A percentile compares a stretch with the other conserved stretches of the same genome.
These are phyloP conservation scores for Aurelia aurita complex sp. Pacific DNA, from an alignment of 30 jellyfish, hydroid and myxozoan species.

Conservation along the genomic window DNA sequence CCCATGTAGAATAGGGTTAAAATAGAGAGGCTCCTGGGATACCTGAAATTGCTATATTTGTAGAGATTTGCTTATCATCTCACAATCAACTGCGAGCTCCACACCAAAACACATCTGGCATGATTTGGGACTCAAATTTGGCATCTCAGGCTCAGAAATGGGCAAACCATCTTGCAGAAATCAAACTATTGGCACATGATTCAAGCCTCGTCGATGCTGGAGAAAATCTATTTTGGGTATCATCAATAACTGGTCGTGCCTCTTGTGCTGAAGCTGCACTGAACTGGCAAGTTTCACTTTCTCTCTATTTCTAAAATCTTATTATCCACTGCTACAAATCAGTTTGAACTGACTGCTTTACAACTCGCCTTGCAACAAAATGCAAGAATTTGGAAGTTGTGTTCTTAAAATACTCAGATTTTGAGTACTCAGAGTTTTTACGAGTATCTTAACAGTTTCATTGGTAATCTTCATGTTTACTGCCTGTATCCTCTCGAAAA, in stretches of 20 bases:
- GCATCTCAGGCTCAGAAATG: constrained; percentile 11
- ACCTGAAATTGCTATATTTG: neutral
- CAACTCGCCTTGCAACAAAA: too few species aligned
- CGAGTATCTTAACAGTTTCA: too few species aligned
- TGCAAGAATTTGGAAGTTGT: too few species aligned
- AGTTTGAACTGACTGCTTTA: too few species aligned
- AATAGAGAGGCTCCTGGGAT: too few species aligned
- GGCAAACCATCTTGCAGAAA: constrained; percentile 23
- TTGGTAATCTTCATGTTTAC: too few species aligned
- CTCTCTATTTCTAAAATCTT: too few species aligned
- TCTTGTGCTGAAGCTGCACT: constrained; percentile 31
- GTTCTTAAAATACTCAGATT: too few species aligned
- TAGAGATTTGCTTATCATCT: constrained; percentile 6
- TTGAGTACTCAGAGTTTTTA: too few species aligned
- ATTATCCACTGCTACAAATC: too few species aligned
- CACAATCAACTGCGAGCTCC: constrained; percentile 20
- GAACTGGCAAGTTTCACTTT: neutral
- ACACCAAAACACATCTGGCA: neutral
- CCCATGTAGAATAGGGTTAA: too few species aligned
- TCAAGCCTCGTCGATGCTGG: neutral
- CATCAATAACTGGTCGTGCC: neutral
- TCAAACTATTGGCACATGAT: neutral
- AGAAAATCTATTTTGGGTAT: neutral
- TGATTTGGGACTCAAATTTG: constrained; percentile 1
- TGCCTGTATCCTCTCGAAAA: too few species aligned